phyloP scores from a whole-genome alignment of 2,888 invertebrate genomes.

The Colletes collaris region DNA sequence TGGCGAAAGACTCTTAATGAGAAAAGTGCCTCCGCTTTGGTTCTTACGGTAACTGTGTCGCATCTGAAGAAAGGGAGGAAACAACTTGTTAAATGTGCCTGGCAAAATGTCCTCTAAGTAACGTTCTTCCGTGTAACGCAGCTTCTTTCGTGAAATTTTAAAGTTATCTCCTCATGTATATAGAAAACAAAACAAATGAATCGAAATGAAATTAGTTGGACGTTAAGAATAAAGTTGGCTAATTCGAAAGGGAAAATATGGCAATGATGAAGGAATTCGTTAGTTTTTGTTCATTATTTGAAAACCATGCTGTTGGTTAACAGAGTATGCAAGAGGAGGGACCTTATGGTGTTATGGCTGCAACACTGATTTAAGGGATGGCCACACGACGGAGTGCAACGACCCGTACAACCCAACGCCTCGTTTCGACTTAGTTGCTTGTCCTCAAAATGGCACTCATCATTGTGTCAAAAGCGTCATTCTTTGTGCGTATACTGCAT shows the following conservation, averaged over 20 bases:
- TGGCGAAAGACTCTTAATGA: conserved; percentile 11
- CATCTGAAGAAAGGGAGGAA: conserved; percentile 34
- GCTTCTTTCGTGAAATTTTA: too few relatives aligned
- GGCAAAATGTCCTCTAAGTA: conserved; percentile 1
- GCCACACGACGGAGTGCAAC: conserved; percentile 70
- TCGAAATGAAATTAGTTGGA: too few relatives aligned
- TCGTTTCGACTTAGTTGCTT: conserved; percentile 63
- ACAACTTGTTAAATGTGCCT: conserved; percentile 26
- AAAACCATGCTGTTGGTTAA: neutral
- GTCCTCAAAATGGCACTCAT: conserved; percentile 70
- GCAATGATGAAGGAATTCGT: too few relatives aligned
- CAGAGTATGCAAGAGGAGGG: conserved; percentile 36
- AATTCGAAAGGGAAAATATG: too few relatives aligned
- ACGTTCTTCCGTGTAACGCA: neutral
- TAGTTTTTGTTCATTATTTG: too few relatives aligned
- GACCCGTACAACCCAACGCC: conserved; percentile 70
- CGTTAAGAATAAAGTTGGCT: too few relatives aligned
- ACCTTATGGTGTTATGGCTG: conserved; percentile 74
- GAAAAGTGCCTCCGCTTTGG: conserved; percentile 28
- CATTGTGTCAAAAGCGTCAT: conserved; percentile 73
- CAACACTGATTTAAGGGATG: conserved; percentile 67
- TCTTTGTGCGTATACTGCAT: conserved; percentile 66
- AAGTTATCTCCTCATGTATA: too few relatives aligned
- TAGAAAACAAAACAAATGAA: too few relatives aligned
- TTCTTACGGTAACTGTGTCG: conserved; percentile 18